Evolutionary conservation across 2,888 invertebrate genomes (phyloP), one percentile per base, ranked within the genome.

Genomic region (Cerastoderma edule): DNA sequence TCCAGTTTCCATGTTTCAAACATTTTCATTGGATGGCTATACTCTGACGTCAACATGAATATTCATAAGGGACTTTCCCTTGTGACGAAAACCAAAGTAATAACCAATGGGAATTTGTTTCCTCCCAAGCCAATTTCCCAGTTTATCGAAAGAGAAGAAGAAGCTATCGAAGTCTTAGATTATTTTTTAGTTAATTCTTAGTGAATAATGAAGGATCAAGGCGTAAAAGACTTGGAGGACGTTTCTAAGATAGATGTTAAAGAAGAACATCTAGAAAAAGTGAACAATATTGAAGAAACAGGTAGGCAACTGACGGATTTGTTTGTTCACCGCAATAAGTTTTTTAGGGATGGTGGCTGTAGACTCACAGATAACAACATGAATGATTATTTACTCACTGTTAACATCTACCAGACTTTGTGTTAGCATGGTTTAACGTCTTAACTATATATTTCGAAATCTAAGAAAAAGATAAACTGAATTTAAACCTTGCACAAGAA

Each of bases 21-120:
- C 24, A 5, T 13, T 60, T 30, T 48, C 28, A 69, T 75, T 69
- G 75, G 69, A 24, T 39, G 22, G 32, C 19, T 39, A 5, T 2
- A n/a, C 3, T 8, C 1, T 30, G 24, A 66, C 69, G 69, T 66
- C 54, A 66, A 39, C n/a, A 50, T 75, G 57, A 64, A 75, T 75
- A 75, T 70, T 65, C 70, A 73, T 75, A 39, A 80, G 80, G 80
- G 80, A 74, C 65, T 76, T 76, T 74, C 76, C 80, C 80, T 63
- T 67, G 27, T 76, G 73, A 80, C 80, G 76, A 66, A 24, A 22
- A 33, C 4, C 24, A 8, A 3, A 22, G 19, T 35, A 35, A 46
- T 65, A 24, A 74, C 80, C 76, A 80, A 76, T 73, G 60, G 50
- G 48, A 70, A 70, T 68, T 60, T 48, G 69, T 76, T 80, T 50